Evolutionary conservation across 2,888 invertebrate genomes (phyloP), one percentile per base, ranked within the genome.

Genomic region (Mythimna lalbum): DNA sequence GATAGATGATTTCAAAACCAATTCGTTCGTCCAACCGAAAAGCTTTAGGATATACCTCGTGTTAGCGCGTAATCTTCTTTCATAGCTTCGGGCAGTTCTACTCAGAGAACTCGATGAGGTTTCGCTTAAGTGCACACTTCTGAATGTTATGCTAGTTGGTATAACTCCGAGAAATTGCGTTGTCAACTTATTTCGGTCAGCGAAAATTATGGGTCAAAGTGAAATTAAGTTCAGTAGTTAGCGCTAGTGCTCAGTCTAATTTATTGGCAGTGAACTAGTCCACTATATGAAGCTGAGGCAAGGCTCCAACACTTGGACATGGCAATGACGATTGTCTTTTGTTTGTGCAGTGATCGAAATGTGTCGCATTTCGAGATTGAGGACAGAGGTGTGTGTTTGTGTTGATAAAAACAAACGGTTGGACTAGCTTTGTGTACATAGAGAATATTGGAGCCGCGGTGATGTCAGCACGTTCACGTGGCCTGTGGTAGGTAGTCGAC

Each of bases 1-100:
- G 71, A 83, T 78, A 83, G 78, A 85, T 86, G 82, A 88, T 88
- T 87, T 86, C 87, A 84, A 87, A 90, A 89, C 86, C 89, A 87
- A 89, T 89, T 90, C 87, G 83, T 80, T 81, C 79, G 85, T 81
- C 83, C 83, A 85, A 73, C 61, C 69, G 71, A 71, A 89, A 89
- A 88, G 88, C 87, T 88, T 83, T 82, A 76, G 84, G 83, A 84
- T 79, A 83, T 85, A 83, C 83, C 73, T 85, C 81, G 84, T 78
- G 82, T 86, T 86, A 70, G 73, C 71, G 68, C 77, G 77, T 90
- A 90, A 91, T 91, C 90, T 88, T 77, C 83, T 87, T 86, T 79
- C 82, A 81, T 75, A 80, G 80, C 83, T 80, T 60, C 76, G 70
- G 67, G 77, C 75, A 69, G 73, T 23, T 60, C 60, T 80, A 83